These are phyloP conservation scores for Microcebus lehilahytsara DNA, from an alignment of 2,113 vertebrate genomes.

Conservation along the genomic window DNA sequence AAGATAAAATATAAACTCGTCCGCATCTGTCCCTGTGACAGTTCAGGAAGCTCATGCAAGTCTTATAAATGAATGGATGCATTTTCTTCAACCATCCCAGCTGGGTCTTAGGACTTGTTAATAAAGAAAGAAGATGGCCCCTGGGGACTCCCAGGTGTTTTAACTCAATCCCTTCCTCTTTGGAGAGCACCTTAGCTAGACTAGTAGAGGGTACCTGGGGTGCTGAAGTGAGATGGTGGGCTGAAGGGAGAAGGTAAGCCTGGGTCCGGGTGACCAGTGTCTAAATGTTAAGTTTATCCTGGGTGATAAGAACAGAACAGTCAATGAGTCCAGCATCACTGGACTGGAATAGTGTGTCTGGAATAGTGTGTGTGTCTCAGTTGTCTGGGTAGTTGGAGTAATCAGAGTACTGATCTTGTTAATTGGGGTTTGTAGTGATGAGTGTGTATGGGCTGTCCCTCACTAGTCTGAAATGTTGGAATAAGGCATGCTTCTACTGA, in stretches of 20 bases:
- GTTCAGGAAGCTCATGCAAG: background rate
- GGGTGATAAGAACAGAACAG: background rate
- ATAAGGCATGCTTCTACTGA: background rate
- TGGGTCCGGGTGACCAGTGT: background rate
- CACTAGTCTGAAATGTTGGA: background rate
- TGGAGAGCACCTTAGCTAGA: background rate
- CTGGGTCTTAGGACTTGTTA: background rate
- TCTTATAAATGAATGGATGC: background rate
- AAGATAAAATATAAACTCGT: constrained; percentile 18
- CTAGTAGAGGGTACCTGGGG: background rate
- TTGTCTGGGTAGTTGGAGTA: background rate
- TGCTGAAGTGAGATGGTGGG: background rate
- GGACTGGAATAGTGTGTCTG: background rate
- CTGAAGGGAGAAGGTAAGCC: background rate
- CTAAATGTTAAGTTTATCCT: background rate
- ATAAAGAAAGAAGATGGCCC: background rate
- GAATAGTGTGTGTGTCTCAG: background rate
- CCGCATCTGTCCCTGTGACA: background rate
- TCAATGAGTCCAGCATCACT: background rate
- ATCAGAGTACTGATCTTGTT: background rate
- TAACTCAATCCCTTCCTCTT: background rate
- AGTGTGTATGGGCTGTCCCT: background rate
- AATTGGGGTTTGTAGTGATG: background rate
- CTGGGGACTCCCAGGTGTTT: background rate
- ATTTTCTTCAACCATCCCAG: background rate